Percentiles rank a stretch among this genome's conserved stretches.
These are phyloP conservation scores for Holocentrus rufus DNA, from an alignment of 2,797 vertebrate genomes.

Conservation along the genomic window DNA sequence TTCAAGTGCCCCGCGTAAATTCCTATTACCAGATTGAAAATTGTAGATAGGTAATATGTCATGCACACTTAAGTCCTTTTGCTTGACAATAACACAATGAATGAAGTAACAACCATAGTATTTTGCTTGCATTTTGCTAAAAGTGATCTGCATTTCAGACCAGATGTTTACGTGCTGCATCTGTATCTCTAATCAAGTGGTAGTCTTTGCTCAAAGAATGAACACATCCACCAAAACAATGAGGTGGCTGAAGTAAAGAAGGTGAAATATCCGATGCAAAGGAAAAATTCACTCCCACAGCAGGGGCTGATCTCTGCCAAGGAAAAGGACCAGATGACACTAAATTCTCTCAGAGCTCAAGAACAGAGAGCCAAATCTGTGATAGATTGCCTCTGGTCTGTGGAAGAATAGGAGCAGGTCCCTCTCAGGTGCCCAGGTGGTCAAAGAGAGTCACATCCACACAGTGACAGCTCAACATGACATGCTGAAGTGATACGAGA, in stretches of 20 bases:
- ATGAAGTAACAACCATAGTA: too few species aligned
- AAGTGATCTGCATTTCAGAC: constrained; percentile 1
- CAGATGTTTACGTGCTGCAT: constrained; percentile 13
- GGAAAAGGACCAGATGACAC: constrained; percentile 3
- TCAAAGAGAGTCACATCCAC: neutral
- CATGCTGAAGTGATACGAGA: constrained; percentile 18
- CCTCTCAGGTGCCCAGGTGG: constrained; percentile 14
- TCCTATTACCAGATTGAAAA: too few species aligned
- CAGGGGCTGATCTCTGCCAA: neutral
- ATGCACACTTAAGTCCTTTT: too few species aligned
- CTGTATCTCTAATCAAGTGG: neutral
- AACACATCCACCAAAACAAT: neutral
- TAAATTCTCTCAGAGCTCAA: neutral
- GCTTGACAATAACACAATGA: too few species aligned
- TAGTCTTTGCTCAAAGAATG: too few species aligned
- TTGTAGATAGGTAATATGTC: too few species aligned
- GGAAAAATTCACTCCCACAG: too few species aligned
- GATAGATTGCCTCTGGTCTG: constrained; percentile 1
- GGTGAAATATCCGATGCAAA: constrained; percentile 7
- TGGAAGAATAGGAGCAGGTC: neutral
- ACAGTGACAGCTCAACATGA: constrained; percentile 4
- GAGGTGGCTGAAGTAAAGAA: constrained; percentile 1
- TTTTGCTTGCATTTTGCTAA: too few species aligned
- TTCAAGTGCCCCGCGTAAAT: too few species aligned
- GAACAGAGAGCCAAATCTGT: constrained; percentile 7